Conservation (phyloP, 2,888 invertebrate species). For the Dolichopus griseipennis region DNA sequence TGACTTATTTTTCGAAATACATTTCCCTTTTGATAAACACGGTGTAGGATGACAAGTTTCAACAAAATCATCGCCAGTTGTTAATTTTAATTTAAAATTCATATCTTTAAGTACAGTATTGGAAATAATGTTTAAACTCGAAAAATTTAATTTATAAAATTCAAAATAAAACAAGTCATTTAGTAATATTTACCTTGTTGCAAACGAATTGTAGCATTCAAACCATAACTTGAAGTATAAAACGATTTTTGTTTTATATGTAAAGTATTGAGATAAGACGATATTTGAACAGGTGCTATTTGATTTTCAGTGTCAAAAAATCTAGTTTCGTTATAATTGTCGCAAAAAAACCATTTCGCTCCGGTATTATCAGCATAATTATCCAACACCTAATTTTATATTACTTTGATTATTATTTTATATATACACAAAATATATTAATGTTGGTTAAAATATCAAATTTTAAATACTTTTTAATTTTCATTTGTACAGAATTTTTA, state of each 20-base stretch:
- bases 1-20: constrained; percentile 48
- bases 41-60: constrained; percentile 67
- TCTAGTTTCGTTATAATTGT: constrained; percentile 23
- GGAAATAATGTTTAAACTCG: constrained; percentile 15
- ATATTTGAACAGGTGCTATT: constrained; percentile 49
- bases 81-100: constrained; percentile 55
- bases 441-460: background rate
- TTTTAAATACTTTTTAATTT: background rate
- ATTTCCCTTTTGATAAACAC: constrained; percentile 61
- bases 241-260: constrained; percentile 49
- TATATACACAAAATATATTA: background rate
- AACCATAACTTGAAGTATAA: constrained; percentile 43
- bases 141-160: constrained; percentile 11
- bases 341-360: constrained; percentile 58
- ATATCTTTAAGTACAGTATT: constrained; percentile 45
- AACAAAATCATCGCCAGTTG: constrained; percentile 52
- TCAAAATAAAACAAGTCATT: background rate
- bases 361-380: constrained; percentile 64
- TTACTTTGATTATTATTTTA: background rate
- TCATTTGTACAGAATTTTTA: background rate
- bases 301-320: constrained; percentile 14
- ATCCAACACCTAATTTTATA: constrained; percentile 48
- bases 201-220: constrained; percentile 56
- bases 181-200: constrained; percentile 45
- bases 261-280: constrained; percentile 59